Evolutionary conservation across 2,113 vertebrate genomes (phyloP).

Genomic region (Toxostoma redivivum): DNA sequence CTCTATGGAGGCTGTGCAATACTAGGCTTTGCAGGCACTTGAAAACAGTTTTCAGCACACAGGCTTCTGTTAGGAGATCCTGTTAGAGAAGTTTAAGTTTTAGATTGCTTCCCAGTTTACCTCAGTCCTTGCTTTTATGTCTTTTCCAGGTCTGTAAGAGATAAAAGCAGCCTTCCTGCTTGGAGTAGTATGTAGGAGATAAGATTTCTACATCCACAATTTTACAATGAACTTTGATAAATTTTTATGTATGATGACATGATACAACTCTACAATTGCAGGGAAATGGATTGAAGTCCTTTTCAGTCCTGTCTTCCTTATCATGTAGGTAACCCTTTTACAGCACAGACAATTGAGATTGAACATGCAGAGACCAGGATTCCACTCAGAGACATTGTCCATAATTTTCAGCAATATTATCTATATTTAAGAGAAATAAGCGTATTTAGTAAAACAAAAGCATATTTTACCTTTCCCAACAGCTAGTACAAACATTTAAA

Average conservation of each 20-base stretch:
- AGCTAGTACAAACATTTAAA: neutral
- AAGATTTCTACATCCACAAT: neutral
- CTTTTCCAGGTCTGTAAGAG: neutral
- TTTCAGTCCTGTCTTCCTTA: neutral
- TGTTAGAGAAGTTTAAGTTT: neutral
- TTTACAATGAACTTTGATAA: neutral
- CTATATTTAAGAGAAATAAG: neutral
- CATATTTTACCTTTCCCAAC: neutral
- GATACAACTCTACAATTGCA: neutral
- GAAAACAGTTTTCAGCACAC: neutral
- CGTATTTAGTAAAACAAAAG: neutral
- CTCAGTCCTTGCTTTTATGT: neutral
- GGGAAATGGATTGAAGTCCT: neutral
- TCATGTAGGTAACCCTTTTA: neutral
- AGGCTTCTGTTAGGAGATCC: neutral
- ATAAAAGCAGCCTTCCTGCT: neutral
- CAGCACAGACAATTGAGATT: neutral
- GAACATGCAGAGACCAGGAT: neutral
- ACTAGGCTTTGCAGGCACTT: neutral
- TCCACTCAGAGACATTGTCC: neutral
- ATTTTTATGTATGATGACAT: neutral
- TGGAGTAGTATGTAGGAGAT: neutral
- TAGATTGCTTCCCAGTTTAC: neutral
- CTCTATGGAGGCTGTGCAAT: neutral
- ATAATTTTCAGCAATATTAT: neutral